A percentile compares a stretch with the other conserved stretches of the same genome.
phyloP scores from a whole-genome alignment of 2,888 invertebrate genomes.

The Thera obeliscata region DNA sequence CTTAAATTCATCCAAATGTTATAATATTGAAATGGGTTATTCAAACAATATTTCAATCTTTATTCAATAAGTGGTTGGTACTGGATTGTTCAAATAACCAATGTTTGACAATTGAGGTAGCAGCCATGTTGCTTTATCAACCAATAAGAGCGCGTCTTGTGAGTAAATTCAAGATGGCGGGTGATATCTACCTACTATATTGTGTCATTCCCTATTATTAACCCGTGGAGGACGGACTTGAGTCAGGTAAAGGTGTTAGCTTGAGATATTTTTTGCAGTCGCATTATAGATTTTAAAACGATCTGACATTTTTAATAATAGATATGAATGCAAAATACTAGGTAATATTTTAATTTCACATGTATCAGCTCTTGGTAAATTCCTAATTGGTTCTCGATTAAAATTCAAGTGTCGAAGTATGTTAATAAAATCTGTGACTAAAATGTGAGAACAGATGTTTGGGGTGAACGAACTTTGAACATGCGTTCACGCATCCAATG shows the following conservation, averaged over 20 bases:
- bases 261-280: conserved; percentile 2
- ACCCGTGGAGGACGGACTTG: conserved; percentile 54
- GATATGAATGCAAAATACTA: not conserved
- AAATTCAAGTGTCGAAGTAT: conserved; percentile 56
- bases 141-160: conserved; percentile 69
- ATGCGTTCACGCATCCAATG: conserved; percentile 57
- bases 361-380: not conserved
- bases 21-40: not conserved
- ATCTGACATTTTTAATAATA: not conserved
- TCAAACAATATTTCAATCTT: not conserved
- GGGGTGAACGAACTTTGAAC: conserved; percentile 71
- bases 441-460: conserved; percentile 81
- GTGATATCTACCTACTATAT: conserved; percentile 53
- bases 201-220: conserved; percentile 69
- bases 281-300: not conserved
- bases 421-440: conserved; percentile 69
- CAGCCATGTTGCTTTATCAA: conserved; percentile 71
- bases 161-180: conserved; percentile 71
- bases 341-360: not conserved
- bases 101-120: conserved; percentile 54
- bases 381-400: conserved; percentile 38
- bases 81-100: conserved; percentile 48
- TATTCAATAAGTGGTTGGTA: not conserved
- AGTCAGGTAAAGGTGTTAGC: conserved; percentile 34
- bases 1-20: not conserved